Evolutionary conservation across 2,888 invertebrate species (phyloP).

Genomic region (Mycalesis mineus): DNA sequence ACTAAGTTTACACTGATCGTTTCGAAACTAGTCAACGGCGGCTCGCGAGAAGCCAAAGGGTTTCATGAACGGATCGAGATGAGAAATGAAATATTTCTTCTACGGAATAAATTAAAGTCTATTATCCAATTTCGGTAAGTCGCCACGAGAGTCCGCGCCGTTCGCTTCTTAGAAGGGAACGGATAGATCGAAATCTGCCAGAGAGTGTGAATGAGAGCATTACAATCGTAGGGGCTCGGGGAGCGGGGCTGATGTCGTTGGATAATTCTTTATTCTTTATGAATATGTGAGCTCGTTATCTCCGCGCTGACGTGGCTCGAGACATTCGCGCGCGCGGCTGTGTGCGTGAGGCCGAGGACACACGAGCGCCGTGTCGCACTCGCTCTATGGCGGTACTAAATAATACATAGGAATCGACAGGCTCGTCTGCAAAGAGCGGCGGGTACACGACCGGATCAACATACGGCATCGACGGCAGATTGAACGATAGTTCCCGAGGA

Average conservation of each 20-base stretch:
- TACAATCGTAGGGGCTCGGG: constrained; percentile 58
- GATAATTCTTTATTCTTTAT: constrained; percentile 78
- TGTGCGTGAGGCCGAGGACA: constrained; percentile 39
- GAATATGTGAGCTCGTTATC: constrained; percentile 78
- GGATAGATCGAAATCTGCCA: constrained; percentile 72
- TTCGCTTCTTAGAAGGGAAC: constrained; percentile 65
- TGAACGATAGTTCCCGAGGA: constrained; percentile 79
- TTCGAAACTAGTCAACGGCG: constrained; percentile 59
- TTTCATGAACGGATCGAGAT: constrained; percentile 61
- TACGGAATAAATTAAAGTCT: constrained; percentile 75
- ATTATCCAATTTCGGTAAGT: constrained; percentile 64
- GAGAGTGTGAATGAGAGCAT: constrained; percentile 77
- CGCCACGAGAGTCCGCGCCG: constrained; percentile 57
- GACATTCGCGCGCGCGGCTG: constrained; percentile 46
- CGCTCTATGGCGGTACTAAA: constrained; percentile 67
- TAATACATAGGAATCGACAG: constrained; percentile 76
- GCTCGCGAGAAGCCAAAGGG: constrained; percentile 63
- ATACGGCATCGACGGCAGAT: constrained; percentile 78
- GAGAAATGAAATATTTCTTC: constrained; percentile 76
- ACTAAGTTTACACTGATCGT: constrained; percentile 65
- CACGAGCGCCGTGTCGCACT: constrained; percentile 40
- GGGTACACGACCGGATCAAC: constrained; percentile 78
- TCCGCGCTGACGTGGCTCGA: constrained; percentile 62
- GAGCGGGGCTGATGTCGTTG: constrained; percentile 49
- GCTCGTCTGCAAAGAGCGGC: constrained; percentile 71